Conservation (phyloP, 2,113 vertebrate genomes). For the Enhydra lutris region DNA sequence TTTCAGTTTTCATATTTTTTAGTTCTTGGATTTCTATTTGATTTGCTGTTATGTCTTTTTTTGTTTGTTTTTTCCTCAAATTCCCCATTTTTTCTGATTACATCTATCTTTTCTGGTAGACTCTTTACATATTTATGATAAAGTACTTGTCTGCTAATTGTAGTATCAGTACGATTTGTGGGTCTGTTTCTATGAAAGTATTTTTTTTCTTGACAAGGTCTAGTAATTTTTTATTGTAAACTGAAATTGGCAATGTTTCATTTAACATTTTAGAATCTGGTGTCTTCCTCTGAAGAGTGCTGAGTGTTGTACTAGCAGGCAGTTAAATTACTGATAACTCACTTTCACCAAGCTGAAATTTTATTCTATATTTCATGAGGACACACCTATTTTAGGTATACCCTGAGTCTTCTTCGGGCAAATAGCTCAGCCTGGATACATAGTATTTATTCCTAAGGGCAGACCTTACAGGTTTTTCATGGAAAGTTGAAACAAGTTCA, state of each 20-base stretch:
- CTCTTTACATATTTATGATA: not conserved
- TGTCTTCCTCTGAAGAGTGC: not conserved
- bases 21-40: not conserved
- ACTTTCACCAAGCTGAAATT: not conserved
- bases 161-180: not conserved
- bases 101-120: not conserved
- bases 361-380: not conserved
- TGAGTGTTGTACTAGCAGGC: not conserved
- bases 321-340: not conserved
- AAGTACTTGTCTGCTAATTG: not conserved
- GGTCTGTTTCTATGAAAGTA: not conserved
- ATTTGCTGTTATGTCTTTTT: not conserved
- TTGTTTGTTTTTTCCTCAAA: not conserved
- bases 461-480: not conserved
- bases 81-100: not conserved
- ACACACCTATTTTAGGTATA: not conserved
- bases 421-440: not conserved
- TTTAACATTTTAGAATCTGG: not conserved
- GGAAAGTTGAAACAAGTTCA: not conserved
- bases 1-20: not conserved
- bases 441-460: not conserved
- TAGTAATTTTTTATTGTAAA: not conserved
- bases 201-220: not conserved
- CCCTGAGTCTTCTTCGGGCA: not conserved
- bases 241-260: not conserved